Evolutionary conservation across 2,113 vertebrate genomes (phyloP).

Genomic region (Odontesthes bonariensis): DNA sequence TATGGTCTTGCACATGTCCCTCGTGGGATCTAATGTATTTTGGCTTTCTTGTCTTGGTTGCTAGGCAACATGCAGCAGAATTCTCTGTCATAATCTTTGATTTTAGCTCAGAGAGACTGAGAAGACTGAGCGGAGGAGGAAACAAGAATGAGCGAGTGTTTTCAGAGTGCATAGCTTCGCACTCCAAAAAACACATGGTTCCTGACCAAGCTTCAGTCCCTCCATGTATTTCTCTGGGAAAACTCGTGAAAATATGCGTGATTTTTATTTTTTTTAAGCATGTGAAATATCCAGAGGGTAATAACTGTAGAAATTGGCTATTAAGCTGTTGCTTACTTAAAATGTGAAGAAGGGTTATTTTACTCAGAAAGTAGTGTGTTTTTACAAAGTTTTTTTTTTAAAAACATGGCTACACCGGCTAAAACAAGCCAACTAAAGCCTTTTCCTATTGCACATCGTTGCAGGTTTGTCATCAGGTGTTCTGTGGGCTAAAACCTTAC

Average conservation of each 20-base stretch:
- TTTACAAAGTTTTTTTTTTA: no score
- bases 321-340: background rate
- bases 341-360: background rate
- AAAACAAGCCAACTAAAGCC: no score
- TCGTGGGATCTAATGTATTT: conserved; percentile 74
- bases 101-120: conserved; percentile 68
- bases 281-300: background rate
- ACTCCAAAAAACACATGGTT: conserved; percentile 10
- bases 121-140: conserved; percentile 47
- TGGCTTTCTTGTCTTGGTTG: conserved; percentile 78
- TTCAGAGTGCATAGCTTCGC: conserved; percentile 43
- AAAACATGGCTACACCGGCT: no score
- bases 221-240: background rate
- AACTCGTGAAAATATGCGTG: background rate
- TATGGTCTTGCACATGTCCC: conserved; percentile 52
- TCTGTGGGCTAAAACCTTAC: no score
- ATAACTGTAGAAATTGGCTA: conserved; percentile 6
- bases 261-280: background rate
- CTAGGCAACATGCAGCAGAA: conserved; percentile 80
- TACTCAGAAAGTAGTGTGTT: no score
- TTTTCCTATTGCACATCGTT: no score
- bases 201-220: conserved; percentile 18
- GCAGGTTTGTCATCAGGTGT: no score
- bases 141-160: conserved; percentile 52
- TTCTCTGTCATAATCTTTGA: conserved; percentile 76